These are phyloP conservation scores for Hypomecis punctinalis DNA, from an alignment of 2,888 invertebrate species.

Conservation along the genomic window DNA sequence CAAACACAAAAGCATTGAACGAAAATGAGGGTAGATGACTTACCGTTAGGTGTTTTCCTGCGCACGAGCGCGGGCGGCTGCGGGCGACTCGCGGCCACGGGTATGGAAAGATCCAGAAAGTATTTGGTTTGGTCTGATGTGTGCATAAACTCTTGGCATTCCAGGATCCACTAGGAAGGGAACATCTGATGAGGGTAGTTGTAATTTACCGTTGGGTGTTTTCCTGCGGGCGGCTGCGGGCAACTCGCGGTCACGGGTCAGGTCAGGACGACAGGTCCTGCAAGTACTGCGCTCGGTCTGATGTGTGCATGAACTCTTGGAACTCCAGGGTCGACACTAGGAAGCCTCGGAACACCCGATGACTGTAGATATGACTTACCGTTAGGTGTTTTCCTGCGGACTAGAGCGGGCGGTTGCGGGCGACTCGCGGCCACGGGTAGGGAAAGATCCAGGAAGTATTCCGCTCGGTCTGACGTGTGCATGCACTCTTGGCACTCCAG, in stretches of 20 bases:
- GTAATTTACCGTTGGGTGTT: constrained; percentile 72
- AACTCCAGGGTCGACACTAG: constrained; percentile 96
- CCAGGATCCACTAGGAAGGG: neutral
- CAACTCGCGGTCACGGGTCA: constrained; percentile 92
- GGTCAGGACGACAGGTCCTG: constrained; percentile 97
- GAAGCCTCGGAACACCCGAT: constrained; percentile 87
- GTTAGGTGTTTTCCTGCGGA: constrained; percentile 80
- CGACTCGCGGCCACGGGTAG: constrained; percentile 93
- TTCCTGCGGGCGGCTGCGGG: constrained; percentile 88
- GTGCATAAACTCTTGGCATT: no score
- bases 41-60: no score
- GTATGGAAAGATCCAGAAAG: no score
- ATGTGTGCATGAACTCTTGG: constrained; percentile 94
- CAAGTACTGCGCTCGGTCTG: constrained; percentile 96
- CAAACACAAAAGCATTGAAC: no score
- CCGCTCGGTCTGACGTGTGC: constrained; percentile 93
- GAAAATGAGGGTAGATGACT: no score
- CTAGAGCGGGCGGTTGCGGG: constrained; percentile 88
- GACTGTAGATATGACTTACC: constrained; percentile 54
- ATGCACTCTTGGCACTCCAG: constrained; percentile 95
- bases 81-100: no score
- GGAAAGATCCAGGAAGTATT: constrained; percentile 97
- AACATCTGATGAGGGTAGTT: neutral
- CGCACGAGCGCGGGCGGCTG: no score
- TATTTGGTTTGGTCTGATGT: no score